phyloP scores from a whole-genome alignment of 2,113 vertebrate genomes.

The Myodes glareolus region DNA sequence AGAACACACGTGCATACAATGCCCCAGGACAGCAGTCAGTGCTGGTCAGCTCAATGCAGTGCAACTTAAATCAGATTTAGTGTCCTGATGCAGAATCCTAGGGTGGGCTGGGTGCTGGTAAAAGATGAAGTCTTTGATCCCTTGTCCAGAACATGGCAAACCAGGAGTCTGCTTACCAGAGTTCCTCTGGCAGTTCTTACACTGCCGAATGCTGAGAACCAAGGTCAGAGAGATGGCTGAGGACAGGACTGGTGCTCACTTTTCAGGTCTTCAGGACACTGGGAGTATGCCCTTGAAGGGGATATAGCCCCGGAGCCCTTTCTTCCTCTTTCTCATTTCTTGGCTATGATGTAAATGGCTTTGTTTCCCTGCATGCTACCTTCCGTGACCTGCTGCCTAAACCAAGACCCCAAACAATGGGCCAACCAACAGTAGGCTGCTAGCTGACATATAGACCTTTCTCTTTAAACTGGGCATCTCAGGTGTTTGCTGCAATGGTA shows the following conservation, averaged over 20 bases:
- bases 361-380: no score
- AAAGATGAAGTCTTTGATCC: not conserved
- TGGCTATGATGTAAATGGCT: not conserved
- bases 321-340: not conserved
- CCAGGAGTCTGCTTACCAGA: not conserved
- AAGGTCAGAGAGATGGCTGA: not conserved
- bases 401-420: not conserved
- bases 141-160: not conserved
- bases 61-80: not conserved
- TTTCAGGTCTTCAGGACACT: not conserved
- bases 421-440: not conserved
- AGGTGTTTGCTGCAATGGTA: not conserved
- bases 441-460: not conserved
- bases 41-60: rapidly evolving
- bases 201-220: not conserved
- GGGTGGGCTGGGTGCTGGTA: not conserved
- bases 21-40: not conserved
- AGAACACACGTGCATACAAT: rapidly evolving
- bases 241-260: not conserved
- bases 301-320: not conserved
- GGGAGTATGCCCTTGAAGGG: rapidly evolving
- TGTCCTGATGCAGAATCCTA: not conserved
- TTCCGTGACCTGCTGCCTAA: not conserved
- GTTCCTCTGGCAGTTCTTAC: not conserved
- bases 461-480: not conserved